Evolutionary conservation across 2,888 invertebrate genomes (phyloP).

Genomic region (Heliconius aoede): DNA sequence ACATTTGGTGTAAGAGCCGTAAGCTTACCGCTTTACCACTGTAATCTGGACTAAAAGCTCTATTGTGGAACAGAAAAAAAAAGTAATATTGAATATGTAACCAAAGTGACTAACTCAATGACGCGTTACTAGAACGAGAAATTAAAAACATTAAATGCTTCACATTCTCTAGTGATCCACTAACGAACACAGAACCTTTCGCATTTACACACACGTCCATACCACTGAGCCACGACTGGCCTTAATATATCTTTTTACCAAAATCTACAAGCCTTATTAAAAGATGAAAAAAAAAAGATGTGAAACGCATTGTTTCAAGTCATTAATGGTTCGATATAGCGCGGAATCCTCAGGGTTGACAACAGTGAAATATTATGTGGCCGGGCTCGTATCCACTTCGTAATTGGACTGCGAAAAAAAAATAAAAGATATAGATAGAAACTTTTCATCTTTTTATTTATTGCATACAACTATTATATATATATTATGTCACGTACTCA

Average conservation of each 20-base stretch:
- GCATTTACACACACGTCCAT: too few species aligned
- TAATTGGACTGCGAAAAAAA: conserved; percentile 36
- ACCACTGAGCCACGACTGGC: background rate
- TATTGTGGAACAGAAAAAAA: too few species aligned
- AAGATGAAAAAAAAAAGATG: conserved; percentile 22
- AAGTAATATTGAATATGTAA: too few species aligned
- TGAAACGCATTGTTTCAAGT: conserved; percentile 25
- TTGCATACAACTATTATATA: background rate
- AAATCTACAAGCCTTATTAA: conserved; percentile 23
- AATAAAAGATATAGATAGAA: conserved; percentile 28
- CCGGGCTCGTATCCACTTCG: conserved; percentile 38
- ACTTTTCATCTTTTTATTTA: background rate
- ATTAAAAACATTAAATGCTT: background rate
- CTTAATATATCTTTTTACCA: conserved; percentile 6
- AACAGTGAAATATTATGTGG: conserved; percentile 39
- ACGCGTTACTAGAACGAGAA: background rate
- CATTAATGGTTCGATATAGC: conserved; percentile 37
- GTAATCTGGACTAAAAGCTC: too few species aligned
- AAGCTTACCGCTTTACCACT: too few species aligned
- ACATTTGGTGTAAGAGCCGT: too few species aligned
- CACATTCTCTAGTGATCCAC: background rate
- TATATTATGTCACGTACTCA: background rate
- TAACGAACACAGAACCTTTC: background rate
- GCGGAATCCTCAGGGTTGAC: conserved; percentile 47
- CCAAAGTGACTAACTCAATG: too few species aligned